Percentiles rank a stretch among this genome's conserved stretches.
These are phyloP conservation scores for Troides helena DNA, from an alignment of 2,888 invertebrate species.

Conservation along the genomic window DNA sequence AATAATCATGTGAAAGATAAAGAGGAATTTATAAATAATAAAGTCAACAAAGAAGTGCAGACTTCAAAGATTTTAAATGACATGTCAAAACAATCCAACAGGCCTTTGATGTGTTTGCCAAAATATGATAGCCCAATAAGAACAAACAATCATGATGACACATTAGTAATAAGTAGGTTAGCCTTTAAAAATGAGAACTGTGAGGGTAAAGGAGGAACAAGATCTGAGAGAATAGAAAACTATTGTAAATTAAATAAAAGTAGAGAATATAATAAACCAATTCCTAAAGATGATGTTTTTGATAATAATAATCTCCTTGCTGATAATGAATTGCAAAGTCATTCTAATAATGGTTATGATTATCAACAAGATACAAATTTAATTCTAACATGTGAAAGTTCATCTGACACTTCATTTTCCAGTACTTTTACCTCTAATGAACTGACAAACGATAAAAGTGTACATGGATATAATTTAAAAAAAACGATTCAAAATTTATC, in stretches of 20 bases:
- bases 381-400: conserved; percentile 48
- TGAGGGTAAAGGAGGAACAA: conserved; percentile 55
- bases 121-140: conserved; percentile 62
- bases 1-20: conserved; percentile 47
- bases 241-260: conserved; percentile 78
- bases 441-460: conserved; percentile 38
- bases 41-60: conserved; percentile 54
- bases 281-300: conserved; percentile 48
- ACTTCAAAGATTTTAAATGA: conserved; percentile 51
- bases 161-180: conserved; percentile 66
- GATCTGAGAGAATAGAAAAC: conserved; percentile 77
- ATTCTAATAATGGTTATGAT: conserved; percentile 37
- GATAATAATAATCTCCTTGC: conserved; percentile 34
- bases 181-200: conserved; percentile 53
- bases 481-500: conserved; percentile 22
- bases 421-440: conserved; percentile 56
- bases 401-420: conserved; percentile 63
- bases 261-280: conserved; percentile 62
- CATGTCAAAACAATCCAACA: conserved; percentile 54
- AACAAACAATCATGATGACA: conserved; percentile 64
- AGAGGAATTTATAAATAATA: conserved; percentile 46
- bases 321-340: conserved; percentile 38
- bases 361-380: conserved; percentile 36
- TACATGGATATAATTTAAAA: conserved; percentile 42
- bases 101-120: conserved; percentile 72